phyloP scores from a whole-genome alignment of 92 coral and sea anemone species.

The Bergia sp. region DNA sequence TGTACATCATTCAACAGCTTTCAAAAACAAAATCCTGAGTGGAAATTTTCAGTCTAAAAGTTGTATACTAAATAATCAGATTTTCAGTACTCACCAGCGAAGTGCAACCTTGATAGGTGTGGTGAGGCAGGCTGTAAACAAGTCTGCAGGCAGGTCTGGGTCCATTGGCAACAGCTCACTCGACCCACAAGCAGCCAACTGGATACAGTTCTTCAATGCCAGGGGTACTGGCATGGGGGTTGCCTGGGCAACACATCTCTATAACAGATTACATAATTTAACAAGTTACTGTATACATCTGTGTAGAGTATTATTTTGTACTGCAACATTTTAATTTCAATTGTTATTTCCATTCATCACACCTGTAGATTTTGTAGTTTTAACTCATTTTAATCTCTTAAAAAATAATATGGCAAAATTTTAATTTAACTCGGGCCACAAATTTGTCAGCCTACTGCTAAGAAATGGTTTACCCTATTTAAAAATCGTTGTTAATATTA shows the following conservation, averaged over 20 bases:
- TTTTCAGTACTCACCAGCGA: constrained; percentile 70
- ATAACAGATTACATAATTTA: constrained; percentile 5
- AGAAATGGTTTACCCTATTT: too few species aligned
- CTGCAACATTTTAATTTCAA: too few species aligned
- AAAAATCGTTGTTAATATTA: too few species aligned
- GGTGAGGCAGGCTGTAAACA: constrained; percentile 90
- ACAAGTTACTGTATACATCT: not conserved
- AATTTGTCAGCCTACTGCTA: too few species aligned
- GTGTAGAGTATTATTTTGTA: not conserved
- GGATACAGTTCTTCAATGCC: constrained; percentile 94
- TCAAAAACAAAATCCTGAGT: too few species aligned
- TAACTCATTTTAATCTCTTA: too few species aligned
- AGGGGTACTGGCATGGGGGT: constrained; percentile 81
- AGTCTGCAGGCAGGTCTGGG: constrained; percentile 96
- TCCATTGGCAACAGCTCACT: constrained; percentile 93
- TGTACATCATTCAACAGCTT: too few species aligned
- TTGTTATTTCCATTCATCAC: too few species aligned
- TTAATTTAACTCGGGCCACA: too few species aligned
- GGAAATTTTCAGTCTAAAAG: too few species aligned
- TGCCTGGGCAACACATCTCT: constrained; percentile 91
- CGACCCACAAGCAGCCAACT: constrained; percentile 89
- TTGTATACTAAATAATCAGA: not conserved
- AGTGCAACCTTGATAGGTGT: constrained; percentile 97
- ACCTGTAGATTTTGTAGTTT: too few species aligned
- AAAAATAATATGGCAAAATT: too few species aligned